Evolutionary conservation across 2,797 vertebrate species (phyloP).

Genomic region (Triplophysa yarkandensis): DNA sequence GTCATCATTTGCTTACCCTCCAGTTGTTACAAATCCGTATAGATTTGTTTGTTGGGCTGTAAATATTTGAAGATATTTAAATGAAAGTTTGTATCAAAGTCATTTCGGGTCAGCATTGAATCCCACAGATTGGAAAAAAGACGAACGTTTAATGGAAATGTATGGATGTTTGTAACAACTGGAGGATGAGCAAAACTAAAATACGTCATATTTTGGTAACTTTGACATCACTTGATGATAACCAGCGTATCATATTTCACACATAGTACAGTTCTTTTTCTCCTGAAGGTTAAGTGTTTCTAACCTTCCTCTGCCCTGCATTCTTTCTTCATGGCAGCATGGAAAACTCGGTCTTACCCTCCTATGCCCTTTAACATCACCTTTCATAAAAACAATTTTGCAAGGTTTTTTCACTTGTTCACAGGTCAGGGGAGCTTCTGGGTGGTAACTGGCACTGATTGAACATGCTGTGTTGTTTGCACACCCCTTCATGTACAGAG

Average conservation of each 20-base stretch:
- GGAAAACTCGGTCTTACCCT: conserved; percentile 16
- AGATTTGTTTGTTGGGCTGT: too few relatives aligned
- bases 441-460: conserved; percentile 48
- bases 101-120: too few relatives aligned
- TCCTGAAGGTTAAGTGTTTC: conserved; percentile 44
- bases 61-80: too few relatives aligned
- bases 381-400: conserved; percentile 35
- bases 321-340: conserved; percentile 36
- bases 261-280: conserved; percentile 56
- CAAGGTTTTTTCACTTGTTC: conserved; percentile 42
- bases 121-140: too few relatives aligned
- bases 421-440: conserved; percentile 39
- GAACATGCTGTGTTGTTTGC: conserved; percentile 68
- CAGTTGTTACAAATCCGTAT: too few relatives aligned
- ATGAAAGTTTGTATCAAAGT: too few relatives aligned
- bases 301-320: conserved; percentile 33
- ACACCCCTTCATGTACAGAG: conserved; percentile 66
- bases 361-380: conserved; percentile 24
- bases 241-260: conserved; percentile 26
- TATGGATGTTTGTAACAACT: too few relatives aligned
- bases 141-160: too few relatives aligned
- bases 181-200: too few relatives aligned
- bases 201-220: too few relatives aligned
- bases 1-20: too few relatives aligned
- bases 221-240: neutral